phyloP scores from a whole-genome alignment of 2,888 invertebrate genomes.

The Atherix ibis region DNA sequence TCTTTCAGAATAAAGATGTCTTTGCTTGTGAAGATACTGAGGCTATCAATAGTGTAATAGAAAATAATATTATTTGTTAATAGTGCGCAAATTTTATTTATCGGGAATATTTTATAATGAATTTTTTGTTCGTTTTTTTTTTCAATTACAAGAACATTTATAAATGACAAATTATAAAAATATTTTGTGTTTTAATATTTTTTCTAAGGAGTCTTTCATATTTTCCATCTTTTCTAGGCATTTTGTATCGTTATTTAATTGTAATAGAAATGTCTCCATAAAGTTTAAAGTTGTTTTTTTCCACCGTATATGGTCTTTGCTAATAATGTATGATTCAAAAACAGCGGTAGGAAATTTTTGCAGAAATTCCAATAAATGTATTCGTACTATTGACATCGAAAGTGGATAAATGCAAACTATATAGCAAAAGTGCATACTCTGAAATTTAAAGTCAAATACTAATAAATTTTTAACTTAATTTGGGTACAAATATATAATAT shows the following conservation, averaged over 20 bases:
- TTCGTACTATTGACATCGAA: conserved; percentile 17
- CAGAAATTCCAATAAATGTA: conserved; percentile 20
- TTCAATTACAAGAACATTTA: too few species aligned
- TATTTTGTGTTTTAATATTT: too few species aligned
- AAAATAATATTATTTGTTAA: not conserved
- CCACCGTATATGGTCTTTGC: too few species aligned
- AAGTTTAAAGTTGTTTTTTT: too few species aligned
- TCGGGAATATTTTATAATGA: not conserved
- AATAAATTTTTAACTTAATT: conserved; percentile 2
- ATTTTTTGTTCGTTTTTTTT: too few species aligned
- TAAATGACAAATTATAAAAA: too few species aligned
- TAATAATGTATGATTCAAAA: too few species aligned
- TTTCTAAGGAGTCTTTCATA: too few species aligned
- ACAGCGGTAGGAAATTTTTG: conserved; percentile 22
- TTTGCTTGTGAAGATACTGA: not conserved
- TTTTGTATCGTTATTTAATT: too few species aligned
- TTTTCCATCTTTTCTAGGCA: too few species aligned
- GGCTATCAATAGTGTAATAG: not conserved
- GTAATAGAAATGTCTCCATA: too few species aligned
- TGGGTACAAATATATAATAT: not conserved
- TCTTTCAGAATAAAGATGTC: conserved; percentile 1
- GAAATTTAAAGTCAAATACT: conserved; percentile 1
- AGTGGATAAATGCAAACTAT: conserved; percentile 22
- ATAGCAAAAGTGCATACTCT: conserved; percentile 21
- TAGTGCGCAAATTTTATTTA: not conserved